Base-by-base conservation (phyloP, 2,797 vertebrate genomes). In the Muscicapa comitata region DNA sequence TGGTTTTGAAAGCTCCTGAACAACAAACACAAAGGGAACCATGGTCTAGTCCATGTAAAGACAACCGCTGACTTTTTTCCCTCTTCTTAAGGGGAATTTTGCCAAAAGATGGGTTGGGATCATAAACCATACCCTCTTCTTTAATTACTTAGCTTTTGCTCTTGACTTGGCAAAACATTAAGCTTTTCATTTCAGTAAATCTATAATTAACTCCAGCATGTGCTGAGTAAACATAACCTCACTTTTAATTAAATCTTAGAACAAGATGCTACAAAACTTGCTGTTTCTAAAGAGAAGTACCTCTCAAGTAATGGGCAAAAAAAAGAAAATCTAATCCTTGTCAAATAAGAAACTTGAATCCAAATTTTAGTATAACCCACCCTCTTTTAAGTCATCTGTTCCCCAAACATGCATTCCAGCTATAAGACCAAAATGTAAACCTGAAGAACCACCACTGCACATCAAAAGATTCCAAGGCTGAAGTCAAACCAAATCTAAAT, bases 181-280 rank as follows among this genome's bases (percentile, higher is more conserved):
- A 97, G 86, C 88, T 96, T 97, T 97, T 97, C 95, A 92, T 77
- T 95, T 96, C 86, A 96, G 75, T 95, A 95, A 95, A 97, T 97
- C 91, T 96, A 95, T 96, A 95, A 97, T 95, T 97, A 97, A 95
- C 89, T 96, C 61, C 90, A 96, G 94, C 93, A 94, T 96, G 96
- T 93, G 93, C 94, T 97, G 95, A 97, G 91, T 80, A 97, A 96
- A 97, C 94, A 97, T 90, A 95, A 92, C 94, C 79, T 96, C 90
- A 93, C 89, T 93, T 97, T 97, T 98, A 97, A 97, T 96, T 87
- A 97, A 97, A 97, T 96, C 62, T 77, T 87, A 95, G 95, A 93
- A 89, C 87, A 96, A 93, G 92, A 97, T 96, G 96, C 89, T 90
- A 80, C 91, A 92, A 95, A 92, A 96, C 93, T 95, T 95, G 88